These are phyloP conservation scores for Meloidogyne exigua DNA, from an alignment of 1,140 invertebrate genomes.

Conservation along the genomic window DNA sequence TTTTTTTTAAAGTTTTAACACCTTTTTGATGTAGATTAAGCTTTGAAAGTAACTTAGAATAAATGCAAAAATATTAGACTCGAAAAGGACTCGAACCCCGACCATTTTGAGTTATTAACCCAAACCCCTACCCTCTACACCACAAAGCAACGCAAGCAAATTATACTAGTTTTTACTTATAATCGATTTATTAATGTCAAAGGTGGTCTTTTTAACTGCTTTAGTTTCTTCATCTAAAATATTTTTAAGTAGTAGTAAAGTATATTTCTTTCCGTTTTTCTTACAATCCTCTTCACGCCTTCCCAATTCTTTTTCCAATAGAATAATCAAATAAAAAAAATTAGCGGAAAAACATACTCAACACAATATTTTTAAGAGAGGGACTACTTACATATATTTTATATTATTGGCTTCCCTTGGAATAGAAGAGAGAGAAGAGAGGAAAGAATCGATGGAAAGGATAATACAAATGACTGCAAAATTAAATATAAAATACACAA, in stretches of 20 bases:
- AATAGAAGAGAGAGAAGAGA: too few species aligned
- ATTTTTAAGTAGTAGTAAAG: too few species aligned
- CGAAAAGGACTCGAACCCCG: background rate
- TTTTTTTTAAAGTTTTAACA: too few species aligned
- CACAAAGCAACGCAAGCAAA: too few species aligned
- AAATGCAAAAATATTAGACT: too few species aligned
- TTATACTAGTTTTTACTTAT: too few species aligned
- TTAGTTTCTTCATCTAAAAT: too few species aligned
- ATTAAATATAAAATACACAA: background rate
- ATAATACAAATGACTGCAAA: background rate
- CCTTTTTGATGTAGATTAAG: too few species aligned
- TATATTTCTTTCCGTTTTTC: too few species aligned
- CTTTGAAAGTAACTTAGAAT: too few species aligned
- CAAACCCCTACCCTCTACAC: background rate
- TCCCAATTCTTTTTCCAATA: background rate
- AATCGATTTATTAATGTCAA: background rate
- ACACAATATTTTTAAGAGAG: background rate
- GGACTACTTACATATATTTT: background rate
- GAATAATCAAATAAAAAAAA: background rate
- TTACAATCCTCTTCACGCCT: constrained; percentile 3
- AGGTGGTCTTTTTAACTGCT: background rate
- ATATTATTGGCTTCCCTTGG: background rate
- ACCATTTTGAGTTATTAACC: too few species aligned
- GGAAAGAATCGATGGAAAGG: background rate
- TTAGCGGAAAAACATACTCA: background rate